Evolutionary conservation across 2,113 vertebrate genomes (phyloP).

Genomic region (Antigone vipio): DNA sequence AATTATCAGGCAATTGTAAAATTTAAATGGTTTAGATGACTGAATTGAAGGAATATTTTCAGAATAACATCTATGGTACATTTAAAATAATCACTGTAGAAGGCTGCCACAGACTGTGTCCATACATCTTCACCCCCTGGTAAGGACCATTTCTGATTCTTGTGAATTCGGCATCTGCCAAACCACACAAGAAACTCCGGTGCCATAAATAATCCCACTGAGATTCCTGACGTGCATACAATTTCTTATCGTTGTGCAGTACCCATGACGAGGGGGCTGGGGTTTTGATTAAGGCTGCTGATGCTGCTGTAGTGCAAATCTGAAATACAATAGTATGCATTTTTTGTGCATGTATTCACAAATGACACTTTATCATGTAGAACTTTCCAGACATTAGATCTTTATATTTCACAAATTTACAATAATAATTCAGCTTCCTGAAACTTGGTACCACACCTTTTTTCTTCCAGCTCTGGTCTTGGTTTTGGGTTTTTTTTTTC

Average conservation of each 20-base stretch:
- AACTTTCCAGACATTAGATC: neutral
- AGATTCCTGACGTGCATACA: neutral
- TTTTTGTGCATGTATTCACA: neutral
- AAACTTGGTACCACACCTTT: neutral
- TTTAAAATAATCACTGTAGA: neutral
- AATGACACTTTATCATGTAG: neutral
- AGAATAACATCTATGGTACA: neutral
- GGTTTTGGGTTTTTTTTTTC: neutral
- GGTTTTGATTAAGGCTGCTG: neutral
- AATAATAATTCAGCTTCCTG: neutral
- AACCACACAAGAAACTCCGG: neutral
- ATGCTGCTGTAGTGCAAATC: neutral
- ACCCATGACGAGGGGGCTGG: neutral
- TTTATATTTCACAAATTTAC: neutral
- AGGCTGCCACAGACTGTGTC: neutral
- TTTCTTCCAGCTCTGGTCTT: neutral
- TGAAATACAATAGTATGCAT: neutral
- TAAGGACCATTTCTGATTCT: neutral
- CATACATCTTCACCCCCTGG: neutral
- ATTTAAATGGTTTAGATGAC: neutral
- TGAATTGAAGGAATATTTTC: neutral
- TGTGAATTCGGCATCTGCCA: neutral
- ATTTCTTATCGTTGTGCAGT: neutral
- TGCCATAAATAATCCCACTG: neutral
- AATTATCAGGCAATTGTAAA: neutral